Conservation (phyloP, 1,140 invertebrate species). For the Drosophila yakuba region DNA sequence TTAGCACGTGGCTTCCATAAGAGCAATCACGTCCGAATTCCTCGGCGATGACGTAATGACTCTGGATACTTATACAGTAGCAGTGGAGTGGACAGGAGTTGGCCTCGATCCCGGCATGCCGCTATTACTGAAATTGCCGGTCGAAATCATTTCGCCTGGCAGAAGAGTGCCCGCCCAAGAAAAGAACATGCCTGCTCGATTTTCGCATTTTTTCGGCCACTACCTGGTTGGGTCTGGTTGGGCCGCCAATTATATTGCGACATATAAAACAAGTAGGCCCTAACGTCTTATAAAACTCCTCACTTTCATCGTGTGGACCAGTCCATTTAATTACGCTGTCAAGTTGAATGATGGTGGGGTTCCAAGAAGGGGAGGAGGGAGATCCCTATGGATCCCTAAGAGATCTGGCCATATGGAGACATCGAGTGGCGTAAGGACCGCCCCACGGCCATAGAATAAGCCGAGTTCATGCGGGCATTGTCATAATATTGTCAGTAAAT, state of each 20-base stretch:
- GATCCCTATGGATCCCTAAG: not conserved
- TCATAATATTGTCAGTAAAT: conserved; percentile 54
- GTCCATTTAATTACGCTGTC: conserved; percentile 60
- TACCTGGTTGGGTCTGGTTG: conserved; percentile 37
- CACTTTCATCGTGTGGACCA: conserved; percentile 26
- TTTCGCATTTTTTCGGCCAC: conserved; percentile 39
- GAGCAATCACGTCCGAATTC: conserved; percentile 57
- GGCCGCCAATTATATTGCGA: conserved; percentile 66
- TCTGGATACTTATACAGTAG: conserved; percentile 77
- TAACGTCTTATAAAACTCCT: conserved; percentile 51
- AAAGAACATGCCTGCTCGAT: conserved; percentile 41
- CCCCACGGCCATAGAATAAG: conserved; percentile 19
- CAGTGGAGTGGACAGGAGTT: conserved; percentile 49
- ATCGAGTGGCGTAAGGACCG: conserved; percentile 28
- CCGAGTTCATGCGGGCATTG: conserved; percentile 30
- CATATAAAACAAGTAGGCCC: conserved; percentile 44
- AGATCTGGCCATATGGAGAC: conserved; percentile 13
- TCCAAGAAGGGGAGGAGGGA: not conserved
- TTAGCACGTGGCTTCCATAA: conserved; percentile 53
- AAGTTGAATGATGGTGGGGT: conserved; percentile 41
- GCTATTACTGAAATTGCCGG: conserved; percentile 79
- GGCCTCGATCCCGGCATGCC: conserved; percentile 58
- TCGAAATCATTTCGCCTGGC: conserved; percentile 76
- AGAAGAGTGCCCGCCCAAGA: conserved; percentile 53
- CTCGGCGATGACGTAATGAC: conserved; percentile 66